Base-by-base conservation (phyloP, 1,140 invertebrate species). In the Bombus sylvicola region DNA sequence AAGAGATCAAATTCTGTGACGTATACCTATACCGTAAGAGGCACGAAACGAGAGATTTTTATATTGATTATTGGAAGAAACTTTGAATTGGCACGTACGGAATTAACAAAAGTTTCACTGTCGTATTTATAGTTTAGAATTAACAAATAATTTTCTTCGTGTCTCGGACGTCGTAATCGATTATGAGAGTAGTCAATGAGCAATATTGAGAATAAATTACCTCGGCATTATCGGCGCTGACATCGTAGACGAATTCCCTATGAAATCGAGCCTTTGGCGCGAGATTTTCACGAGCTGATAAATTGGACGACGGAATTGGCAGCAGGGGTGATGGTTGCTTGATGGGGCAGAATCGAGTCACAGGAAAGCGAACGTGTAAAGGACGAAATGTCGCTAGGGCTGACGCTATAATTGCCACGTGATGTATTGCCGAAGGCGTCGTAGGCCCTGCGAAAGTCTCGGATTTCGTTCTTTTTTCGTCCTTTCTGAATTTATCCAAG, bases 261-360 rank as follows among this genome's bases (percentile, higher is more conserved):
- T 66, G 81, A 87, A 72, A 78, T 87, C 68, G 86, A 68, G 66
- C 68, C 86, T 39, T 41, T 25, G 64, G 81, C 73, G 28, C 57
- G 86, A 87, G 88, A 90, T 87, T 91, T 91, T 90, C 66, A 79
- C 89, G 87, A 89, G 83, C 88, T 86, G 86, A 91, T 92, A 91
- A 92, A 92, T 91, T 92, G 87, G 72, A 92, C 83, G 87, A 87
- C 87, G 85, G 89, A 92, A 92, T 92, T 91, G 88, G 87, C 77
- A 92, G 86, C 75, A 77, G 73, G 81, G 85, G 66, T 62, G 83
- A 71, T 57, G 57, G 66, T 59, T 80, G 62, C 76, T 76, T 43
- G 73, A 68, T 78, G 47, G 80, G 47, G 71, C 69, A 78, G 83
- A 83, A 78, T 69, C 59, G 82, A 82, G 57, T 81, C 66, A 79